A percentile compares a stretch with the other conserved stretches of the same genome.
Evolutionary conservation across 2,888 invertebrate genomes (phyloP).

Genomic region (Holacanthella duospinosa): DNA sequence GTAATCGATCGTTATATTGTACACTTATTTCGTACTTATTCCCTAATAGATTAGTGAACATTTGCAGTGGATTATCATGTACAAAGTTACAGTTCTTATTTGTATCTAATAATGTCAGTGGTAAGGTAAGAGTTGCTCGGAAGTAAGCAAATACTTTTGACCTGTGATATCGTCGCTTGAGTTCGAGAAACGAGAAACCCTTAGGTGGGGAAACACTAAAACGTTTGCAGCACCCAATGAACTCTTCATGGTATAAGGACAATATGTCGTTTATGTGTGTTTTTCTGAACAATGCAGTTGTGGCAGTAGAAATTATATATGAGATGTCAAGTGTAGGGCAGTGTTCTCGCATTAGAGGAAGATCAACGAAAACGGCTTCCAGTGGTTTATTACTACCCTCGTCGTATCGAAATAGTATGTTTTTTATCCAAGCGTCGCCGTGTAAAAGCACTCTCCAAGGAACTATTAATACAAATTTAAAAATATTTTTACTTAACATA

Average conservation of each 20-base stretch:
- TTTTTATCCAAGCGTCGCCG: constrained; percentile 17
- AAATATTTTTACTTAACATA: too few relatives aligned
- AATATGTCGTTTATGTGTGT: constrained; percentile 35
- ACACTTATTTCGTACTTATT: too few relatives aligned
- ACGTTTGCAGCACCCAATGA: constrained; percentile 12
- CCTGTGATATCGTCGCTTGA: constrained; percentile 9
- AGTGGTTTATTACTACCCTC: background rate
- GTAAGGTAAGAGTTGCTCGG: background rate
- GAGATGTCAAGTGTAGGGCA: constrained; percentile 15
- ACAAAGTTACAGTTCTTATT: too few relatives aligned
- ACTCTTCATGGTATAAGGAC: constrained; percentile 34
- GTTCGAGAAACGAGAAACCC: background rate
- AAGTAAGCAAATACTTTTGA: constrained; percentile 4
- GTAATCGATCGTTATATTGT: too few relatives aligned
- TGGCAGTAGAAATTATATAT: constrained; percentile 12
- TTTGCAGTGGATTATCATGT: too few relatives aligned
- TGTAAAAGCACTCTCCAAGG: constrained; percentile 11
- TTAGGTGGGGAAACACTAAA: background rate
- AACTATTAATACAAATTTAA: too few relatives aligned
- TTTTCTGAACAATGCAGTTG: constrained; percentile 15
- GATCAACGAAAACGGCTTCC: constrained; percentile 11
- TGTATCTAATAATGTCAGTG: background rate
- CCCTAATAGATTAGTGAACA: too few relatives aligned
- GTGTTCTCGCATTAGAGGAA: constrained; percentile 11
- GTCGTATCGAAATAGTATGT: constrained; percentile 16